Percentiles rank a stretch among this genome's conserved stretches.
phyloP scores from a whole-genome alignment of 2,113 vertebrate species.

The Tonatia bakeri region DNA sequence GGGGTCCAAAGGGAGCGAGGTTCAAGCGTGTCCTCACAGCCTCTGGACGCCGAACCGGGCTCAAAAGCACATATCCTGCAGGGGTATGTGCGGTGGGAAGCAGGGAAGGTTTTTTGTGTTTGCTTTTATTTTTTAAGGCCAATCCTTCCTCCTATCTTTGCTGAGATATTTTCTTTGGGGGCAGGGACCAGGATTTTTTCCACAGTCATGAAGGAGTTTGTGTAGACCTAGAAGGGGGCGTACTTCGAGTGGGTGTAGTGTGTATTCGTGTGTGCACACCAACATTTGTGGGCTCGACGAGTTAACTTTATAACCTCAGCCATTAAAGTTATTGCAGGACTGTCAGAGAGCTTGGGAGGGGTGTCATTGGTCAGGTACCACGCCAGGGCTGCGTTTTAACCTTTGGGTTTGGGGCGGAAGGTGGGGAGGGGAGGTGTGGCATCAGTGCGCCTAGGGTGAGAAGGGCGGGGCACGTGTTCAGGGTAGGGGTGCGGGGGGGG shows the following conservation, averaged over 20 bases:
- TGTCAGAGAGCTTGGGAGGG: fast-evolving
- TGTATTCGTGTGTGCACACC: fast-evolving
- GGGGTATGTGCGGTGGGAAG: neutral
- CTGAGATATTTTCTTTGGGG: neutral
- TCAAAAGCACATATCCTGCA: neutral
- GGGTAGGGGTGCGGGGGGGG: fast-evolving
- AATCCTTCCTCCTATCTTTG: neutral
- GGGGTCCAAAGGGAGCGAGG: neutral
- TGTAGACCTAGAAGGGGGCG: neutral
- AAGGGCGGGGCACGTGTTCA: fast-evolving
- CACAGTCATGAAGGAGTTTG: neutral
- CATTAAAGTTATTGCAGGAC: neutral
- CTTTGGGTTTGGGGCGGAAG: fast-evolving
- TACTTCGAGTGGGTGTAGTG: neutral
- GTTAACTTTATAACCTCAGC: too few species aligned
- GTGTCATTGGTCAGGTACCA: fast-evolving
- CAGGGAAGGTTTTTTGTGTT: neutral
- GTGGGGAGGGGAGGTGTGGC: fast-evolving
- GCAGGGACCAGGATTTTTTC: neutral
- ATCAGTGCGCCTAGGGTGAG: fast-evolving
- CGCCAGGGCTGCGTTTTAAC: neutral
- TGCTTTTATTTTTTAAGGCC: neutral
- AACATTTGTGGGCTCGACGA: neutral
- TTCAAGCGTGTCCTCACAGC: neutral
- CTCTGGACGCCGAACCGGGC: neutral